Evolutionary conservation across 2,888 invertebrate genomes (phyloP), one percentile per base, ranked within the genome.

Genomic region (Protula sp.): DNA sequence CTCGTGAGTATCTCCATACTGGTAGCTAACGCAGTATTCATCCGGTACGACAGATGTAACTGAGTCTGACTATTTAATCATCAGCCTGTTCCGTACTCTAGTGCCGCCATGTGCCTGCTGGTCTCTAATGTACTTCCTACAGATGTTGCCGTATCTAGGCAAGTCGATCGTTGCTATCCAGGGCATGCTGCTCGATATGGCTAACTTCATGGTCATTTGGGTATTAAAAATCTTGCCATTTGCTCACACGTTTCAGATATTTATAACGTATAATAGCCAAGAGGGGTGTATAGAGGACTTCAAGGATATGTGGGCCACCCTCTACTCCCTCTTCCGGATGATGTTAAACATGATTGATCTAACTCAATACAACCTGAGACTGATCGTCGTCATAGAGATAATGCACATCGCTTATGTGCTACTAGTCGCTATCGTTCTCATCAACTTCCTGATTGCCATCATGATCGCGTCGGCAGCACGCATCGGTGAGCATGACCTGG

Each of bases 361-460:
- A 54, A 38, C 9, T n/a, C 28, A 30, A 1, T 30, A 19, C 31
- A n/a, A 22, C 4, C 30, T 56, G 38, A 19, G 27, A 2, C 14
- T 48, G 1, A 4, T 50, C 27, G 24, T 22, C 1, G 4, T 47
- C 53, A 19, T 29, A 24, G 51, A 57, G 27, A 38, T 48, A 2
- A 3, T 53, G 1, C 61, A 61, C 47, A 4, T 58, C 22, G n/a
- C 50, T 22, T 61, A 53, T 45, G 58, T 58, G 14, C 58, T 61
- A 51, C n/a, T 55, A 4, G 61, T 58, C 19, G 45, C 58, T 26
- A 55, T 61, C 47, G 30, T 61, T 3, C 50, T 61, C 45, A 19
- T 61, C 28, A 61, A 61, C 55, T 61, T 61, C 61, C 58, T 58
- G 51, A 61, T 61, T 24, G 58, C 61, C 28, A 24, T 48, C 47